A percentile compares a stretch with the other conserved stretches of the same genome.
Conservation (phyloP, 2,888 invertebrate species). For the Drosophila ezoana region DNA sequence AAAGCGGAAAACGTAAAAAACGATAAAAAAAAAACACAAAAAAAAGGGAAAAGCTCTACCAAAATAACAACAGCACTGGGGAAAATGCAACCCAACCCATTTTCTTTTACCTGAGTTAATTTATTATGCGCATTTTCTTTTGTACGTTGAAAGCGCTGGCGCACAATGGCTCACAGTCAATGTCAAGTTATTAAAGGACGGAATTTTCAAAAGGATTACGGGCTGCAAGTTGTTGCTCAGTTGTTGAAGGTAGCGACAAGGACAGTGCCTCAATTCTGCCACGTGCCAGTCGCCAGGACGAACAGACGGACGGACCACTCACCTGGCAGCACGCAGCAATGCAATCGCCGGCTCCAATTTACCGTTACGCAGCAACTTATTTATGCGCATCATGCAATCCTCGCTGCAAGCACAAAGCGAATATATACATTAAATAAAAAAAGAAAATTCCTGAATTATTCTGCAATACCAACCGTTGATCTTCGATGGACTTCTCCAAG, state of each 20-base stretch:
- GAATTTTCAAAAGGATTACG: constrained; percentile 61
- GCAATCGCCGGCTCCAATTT: constrained; percentile 92
- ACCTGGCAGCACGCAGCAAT: constrained; percentile 92
- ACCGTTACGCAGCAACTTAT: constrained; percentile 90
- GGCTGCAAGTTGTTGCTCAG: constrained; percentile 50
- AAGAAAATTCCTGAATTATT: neutral
- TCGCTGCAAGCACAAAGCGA: constrained; percentile 86
- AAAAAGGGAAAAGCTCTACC: constrained; percentile 3
- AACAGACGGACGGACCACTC: constrained; percentile 69
- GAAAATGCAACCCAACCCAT: constrained; percentile 24
- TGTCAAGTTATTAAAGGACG: constrained; percentile 75
- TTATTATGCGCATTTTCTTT: constrained; percentile 77
- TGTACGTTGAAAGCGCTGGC: constrained; percentile 35
- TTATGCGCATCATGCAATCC: constrained; percentile 94
- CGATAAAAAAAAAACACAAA: constrained; percentile 5
- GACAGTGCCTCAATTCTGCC: constrained; percentile 13
- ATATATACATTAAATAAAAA: constrained; percentile 8
- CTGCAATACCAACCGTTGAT: constrained; percentile 89
- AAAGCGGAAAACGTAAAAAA: constrained; percentile 24
- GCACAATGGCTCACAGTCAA: constrained; percentile 64
- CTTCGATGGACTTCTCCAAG: constrained; percentile 92
- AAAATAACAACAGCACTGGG: constrained; percentile 15
- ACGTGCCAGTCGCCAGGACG: constrained; percentile 2
- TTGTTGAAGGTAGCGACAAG: constrained; percentile 29
- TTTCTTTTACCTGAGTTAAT: constrained; percentile 63